Evolutionary conservation across 2,113 vertebrate genomes (phyloP), one percentile per base, ranked within the genome.

Genomic region (Epinephelus moara): DNA sequence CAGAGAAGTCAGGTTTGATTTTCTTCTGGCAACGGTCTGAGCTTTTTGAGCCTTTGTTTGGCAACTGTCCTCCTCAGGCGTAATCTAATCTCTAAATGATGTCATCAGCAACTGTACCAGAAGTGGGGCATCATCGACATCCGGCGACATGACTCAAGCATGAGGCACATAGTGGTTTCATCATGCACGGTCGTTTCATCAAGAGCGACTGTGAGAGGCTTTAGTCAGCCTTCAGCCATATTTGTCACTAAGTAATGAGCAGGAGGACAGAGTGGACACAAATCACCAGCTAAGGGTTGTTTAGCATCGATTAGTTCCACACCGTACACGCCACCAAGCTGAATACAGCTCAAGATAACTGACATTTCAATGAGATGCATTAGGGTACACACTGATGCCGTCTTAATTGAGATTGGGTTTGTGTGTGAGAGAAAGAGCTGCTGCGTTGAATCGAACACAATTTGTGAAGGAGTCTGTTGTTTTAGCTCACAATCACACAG

Each of bases 241-340:
- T 87, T 81, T 84, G 82, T 91, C 82, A 77, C 83, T 3, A 75
- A 80, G 78, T 84, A 85, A 90, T 72, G 70, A 84, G 75, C 68
- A 18, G 74, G 25, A 73, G 76, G 76, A 84, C 42, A 14, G 68
- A 84, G 56, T 42, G 85, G 84, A 91, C 84, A 79, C 85, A 86
- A 85, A 92, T 85, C 68, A 86, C 69, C 72, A 60, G 77, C 75
- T 62, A 77, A 74, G 50, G 77, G 18, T 87, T 84, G 88, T 90
- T 92, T 82, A 83, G 84, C 87, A 85, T 89, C 60, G 57, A 90
- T 92, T 90, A 81, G 84, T 82, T 85, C 80, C 80, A 74, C 75
- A 61, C 15, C 13, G 18, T 69, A 59, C 78, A 70, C 14, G 59
- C 18, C 79, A 85, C 56, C 70, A 60, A 53, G 85, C 75, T 79